These are phyloP conservation scores for Diaphora mendica DNA, from an alignment of 2,888 invertebrate genomes.

Conservation along the genomic window DNA sequence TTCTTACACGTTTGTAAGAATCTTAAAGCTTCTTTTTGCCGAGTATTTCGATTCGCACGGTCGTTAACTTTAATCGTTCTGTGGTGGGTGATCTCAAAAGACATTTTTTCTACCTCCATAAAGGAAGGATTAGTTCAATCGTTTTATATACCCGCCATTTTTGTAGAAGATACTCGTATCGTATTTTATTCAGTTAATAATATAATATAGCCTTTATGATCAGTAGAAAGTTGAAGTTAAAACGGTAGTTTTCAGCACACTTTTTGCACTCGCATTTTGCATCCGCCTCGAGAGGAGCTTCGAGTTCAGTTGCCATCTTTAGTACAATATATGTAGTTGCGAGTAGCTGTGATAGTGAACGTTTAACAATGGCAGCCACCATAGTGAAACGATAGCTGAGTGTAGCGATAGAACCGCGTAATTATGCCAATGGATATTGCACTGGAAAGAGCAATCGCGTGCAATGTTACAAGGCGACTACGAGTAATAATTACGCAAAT, in stretches of 20 bases:
- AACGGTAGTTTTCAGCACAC: not conserved
- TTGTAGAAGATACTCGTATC: not conserved
- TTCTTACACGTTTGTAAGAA: too few species aligned
- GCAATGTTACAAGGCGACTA: not conserved
- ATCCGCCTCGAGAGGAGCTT: not conserved
- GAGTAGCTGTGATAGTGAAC: not conserved
- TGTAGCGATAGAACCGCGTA: slow-evolving; percentile 4
- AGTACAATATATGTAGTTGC: not conserved
- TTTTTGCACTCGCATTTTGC: not conserved
- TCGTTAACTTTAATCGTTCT: not conserved
- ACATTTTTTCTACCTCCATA: not conserved
- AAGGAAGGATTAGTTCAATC: not conserved
- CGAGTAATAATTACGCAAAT: not conserved
- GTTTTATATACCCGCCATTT: not conserved
- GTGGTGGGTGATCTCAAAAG: not conserved
- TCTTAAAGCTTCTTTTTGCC: not conserved
- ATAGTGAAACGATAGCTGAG: slow-evolving; percentile 1
- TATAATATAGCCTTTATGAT: not conserved
- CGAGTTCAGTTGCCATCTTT: not conserved
- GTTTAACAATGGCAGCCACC: not conserved
- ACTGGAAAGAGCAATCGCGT: not conserved
- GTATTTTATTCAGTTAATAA: too few species aligned
- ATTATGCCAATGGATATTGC: slow-evolving; percentile 10
- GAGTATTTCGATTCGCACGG: not conserved
- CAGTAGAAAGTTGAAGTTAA: not conserved